Conservation (phyloP, 1,140 invertebrate species). For the Drosophila pseudoobscura region DNA sequence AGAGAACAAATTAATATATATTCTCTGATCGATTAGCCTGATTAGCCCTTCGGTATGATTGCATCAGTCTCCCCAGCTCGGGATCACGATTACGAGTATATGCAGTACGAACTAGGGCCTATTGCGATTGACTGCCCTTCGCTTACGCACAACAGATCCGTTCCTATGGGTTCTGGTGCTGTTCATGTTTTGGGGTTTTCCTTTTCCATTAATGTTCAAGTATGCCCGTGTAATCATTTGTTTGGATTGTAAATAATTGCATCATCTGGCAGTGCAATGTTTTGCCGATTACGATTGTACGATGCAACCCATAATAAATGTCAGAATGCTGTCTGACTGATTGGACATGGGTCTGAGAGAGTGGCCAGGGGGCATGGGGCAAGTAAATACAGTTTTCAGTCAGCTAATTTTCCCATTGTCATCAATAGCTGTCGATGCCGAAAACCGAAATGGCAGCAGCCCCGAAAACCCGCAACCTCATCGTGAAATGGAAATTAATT, state of each 20-base stretch:
- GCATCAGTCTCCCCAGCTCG: no score
- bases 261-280: conserved; percentile 35
- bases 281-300: conserved; percentile 49
- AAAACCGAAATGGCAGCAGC: conserved; percentile 21
- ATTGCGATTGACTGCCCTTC: not conserved
- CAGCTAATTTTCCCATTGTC: conserved; percentile 39
- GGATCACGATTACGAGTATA: no score
- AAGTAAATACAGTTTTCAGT: conserved; percentile 40
- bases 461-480: conserved; percentile 20
- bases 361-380: conserved; percentile 8
- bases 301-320: conserved; percentile 39
- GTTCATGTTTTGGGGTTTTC: conserved; percentile 9
- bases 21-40: no score
- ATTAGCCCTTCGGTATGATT: no score
- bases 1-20: no score
- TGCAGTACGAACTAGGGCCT: no score
- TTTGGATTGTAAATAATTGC: conserved; percentile 43
- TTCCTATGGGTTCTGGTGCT: no score
- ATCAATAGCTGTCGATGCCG: conserved; percentile 26
- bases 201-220: conserved; percentile 13
- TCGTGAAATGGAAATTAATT: conserved; percentile 58
- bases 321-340: conserved; percentile 43
- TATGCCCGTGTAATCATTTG: conserved; percentile 30
- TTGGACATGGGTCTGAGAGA: conserved; percentile 9
- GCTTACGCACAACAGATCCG: not conserved